Conservation (phyloP, 2,113 vertebrate species). For the Pholis gunnellus region DNA sequence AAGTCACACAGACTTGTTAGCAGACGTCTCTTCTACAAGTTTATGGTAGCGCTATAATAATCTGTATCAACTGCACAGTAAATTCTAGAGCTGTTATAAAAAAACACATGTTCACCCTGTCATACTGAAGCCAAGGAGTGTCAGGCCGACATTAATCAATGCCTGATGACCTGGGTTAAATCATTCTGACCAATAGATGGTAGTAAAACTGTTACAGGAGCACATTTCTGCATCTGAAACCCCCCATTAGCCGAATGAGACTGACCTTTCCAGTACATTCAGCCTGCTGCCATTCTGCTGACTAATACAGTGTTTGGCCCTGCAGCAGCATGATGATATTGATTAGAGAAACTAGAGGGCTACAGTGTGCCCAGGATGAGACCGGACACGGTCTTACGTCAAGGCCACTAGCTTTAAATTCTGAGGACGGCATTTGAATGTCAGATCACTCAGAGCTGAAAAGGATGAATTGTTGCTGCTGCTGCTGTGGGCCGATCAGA, state of each 20-base stretch:
- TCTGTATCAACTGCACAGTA: neutral
- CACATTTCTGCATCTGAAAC: slow-evolving; percentile 57
- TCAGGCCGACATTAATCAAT: neutral
- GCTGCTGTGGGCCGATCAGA: slow-evolving; percentile 26
- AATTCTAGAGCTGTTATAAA: neutral
- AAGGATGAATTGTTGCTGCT: slow-evolving; percentile 35
- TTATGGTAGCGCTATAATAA: neutral
- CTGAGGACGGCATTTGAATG: slow-evolving; percentile 41
- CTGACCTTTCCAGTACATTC: slow-evolving; percentile 68
- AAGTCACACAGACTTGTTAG: slow-evolving; percentile 1
- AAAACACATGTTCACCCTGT: neutral
- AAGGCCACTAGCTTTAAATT: slow-evolving; percentile 23
- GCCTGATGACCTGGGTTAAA: slow-evolving; percentile 4
- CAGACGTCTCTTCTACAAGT: neutral
- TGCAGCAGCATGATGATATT: slow-evolving; percentile 70
- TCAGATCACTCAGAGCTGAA: slow-evolving; percentile 21
- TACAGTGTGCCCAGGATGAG: slow-evolving; percentile 48
- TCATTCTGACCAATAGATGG: neutral
- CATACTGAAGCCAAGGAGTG: neutral
- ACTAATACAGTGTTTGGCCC: slow-evolving; percentile 68
- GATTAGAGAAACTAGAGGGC: slow-evolving; percentile 62
- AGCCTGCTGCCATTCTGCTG: slow-evolving; percentile 69
- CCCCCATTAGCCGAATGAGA: slow-evolving; percentile 62
- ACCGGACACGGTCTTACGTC: slow-evolving; percentile 20
- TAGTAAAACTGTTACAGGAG: slow-evolving; percentile 28